Base-by-base conservation (phyloP, 2,888 invertebrate genomes). In the Cryptus armator region DNA sequence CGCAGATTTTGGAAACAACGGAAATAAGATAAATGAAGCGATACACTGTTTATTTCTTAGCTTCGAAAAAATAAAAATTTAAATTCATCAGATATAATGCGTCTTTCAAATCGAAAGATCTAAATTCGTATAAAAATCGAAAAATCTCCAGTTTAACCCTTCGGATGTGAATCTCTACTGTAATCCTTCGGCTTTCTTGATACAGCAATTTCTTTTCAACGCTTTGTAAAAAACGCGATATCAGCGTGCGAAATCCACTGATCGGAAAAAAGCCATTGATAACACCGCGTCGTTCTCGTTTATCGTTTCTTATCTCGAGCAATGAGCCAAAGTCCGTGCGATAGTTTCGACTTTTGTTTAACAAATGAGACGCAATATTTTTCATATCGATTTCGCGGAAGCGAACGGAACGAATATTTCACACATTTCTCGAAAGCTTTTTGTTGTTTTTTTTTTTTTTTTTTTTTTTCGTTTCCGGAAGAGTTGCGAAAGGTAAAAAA, bases 361-460 rank as follows among this genome's bases (percentile, higher is more conserved):
- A 75, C 48, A 75, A 51, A 48, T 19, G 32, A 75, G 64, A 66
- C 5, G 64, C 64, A 75, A 75, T 75, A 75, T 75, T 75, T 75
- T 75, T 51, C 75, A 66, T 75, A 48, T 75, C 48, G 64, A 64
- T 75, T 59, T 66, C 64, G 2, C 48, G 19, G 12, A 6, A n/a
- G 9, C 48, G 75, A 66, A 12, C 7, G 9, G 43, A 74, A 51
- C 66, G 16, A 37, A 81, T 66, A 66, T 72, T 81, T 32, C 32
- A 46, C 48, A 29, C 48, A 44, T 64, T 29, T 46, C 43, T 14
- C 4, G 16, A 14, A n/a, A 3, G 46, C n/a, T 56, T 24, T 32
- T 48, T 64, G 46, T 62, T 29, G 24, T 59, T 14, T 12, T 53
- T 16, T 53, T 19, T 53, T n/a, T n/a, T n/a, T n/a, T n/a, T n/a